Base-by-base conservation (phyloP, 2,888 invertebrate genomes). In the Xestia ashworthii region DNA sequence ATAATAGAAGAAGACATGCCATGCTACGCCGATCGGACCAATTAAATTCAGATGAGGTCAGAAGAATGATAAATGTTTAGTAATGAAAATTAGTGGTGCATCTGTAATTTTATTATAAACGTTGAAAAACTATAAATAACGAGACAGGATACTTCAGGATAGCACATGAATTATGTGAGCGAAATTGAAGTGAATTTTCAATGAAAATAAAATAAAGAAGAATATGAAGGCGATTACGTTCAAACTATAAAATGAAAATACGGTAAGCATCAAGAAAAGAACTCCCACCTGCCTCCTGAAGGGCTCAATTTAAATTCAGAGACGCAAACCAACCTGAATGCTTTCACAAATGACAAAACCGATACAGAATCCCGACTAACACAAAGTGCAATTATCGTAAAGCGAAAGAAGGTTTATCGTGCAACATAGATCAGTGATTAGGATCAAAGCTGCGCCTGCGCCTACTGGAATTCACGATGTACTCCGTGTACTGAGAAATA, bases 401-500 rank as follows among this genome's bases (percentile, higher is more conserved):
- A 85, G 77, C 46, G 62, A 82, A 62, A 71, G 67, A 82, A 78
- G 68, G 75, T 69, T 85, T 80, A 84, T 84, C 75, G 71, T 71
- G 71, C 60, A 58, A 62, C 72, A 71, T 82, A 69, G 68, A 78
- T 84, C 69, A 78, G 58, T 48, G 85, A 85, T 85, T 81, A 83
- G 62, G 70, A 85, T 85, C 85, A 78, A 72, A 80, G 68, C 74
- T 65, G 74, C 76, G 76, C 81, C 78, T 55, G 74, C 78, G 78
- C 74, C 85, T 81, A 84, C 85, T 85, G 83, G 85, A 81, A 85
- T 85, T 81, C 60, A 65, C 80, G 60, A 71, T 68, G 66, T 68
- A 50, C 64, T 74, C 60, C 9, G 62, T 53, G 67, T 60, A 69
- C 65, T 50, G 62, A 22, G 50, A 60, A 72, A 84, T 83, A 84